Conservation (phyloP, 1,140 invertebrate species). For the Drosophila varians region DNA sequence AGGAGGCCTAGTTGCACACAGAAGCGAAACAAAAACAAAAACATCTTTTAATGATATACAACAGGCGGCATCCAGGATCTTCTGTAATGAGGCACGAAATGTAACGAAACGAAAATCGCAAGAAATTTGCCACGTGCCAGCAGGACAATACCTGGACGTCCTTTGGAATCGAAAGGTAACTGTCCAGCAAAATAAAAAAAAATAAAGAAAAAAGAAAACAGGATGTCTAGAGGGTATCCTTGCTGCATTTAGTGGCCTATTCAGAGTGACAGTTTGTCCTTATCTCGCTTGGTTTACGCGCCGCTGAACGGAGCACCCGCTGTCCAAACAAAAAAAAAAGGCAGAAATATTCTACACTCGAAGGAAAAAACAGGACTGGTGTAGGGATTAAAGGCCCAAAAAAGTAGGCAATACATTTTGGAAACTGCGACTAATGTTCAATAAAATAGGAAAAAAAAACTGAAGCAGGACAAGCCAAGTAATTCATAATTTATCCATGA, state of each 20-base stretch:
- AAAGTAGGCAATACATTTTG: neutral
- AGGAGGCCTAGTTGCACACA: too few species aligned
- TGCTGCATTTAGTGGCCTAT: constrained; percentile 64
- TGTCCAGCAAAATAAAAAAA: too few species aligned
- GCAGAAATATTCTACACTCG: neutral
- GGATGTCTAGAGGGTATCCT: neutral
- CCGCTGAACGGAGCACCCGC: constrained; percentile 42
- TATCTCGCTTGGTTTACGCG: constrained; percentile 63
- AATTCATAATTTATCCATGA: too few species aligned
- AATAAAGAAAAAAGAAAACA: neutral
- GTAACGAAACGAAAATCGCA: constrained; percentile 30
- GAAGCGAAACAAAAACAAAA: constrained; percentile 40
- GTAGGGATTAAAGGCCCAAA: neutral
- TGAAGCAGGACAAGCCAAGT: too few species aligned
- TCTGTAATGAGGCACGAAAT: constrained; percentile 64
- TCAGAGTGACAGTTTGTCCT: constrained; percentile 67
- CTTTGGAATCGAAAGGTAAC: neutral
- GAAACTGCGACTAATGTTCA: too few species aligned
- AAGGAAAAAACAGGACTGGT: neutral
- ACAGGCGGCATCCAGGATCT: neutral
- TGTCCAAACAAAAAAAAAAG: too few species aligned
- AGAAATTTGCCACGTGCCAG: constrained; percentile 23
- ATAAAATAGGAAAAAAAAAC: too few species aligned
- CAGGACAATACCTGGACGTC: constrained; percentile 14
- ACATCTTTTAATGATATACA: constrained; percentile 70